Evolutionary conservation across 1,140 invertebrate species (phyloP), one percentile per base, ranked within the genome.

Genomic region (Delia radicum): DNA sequence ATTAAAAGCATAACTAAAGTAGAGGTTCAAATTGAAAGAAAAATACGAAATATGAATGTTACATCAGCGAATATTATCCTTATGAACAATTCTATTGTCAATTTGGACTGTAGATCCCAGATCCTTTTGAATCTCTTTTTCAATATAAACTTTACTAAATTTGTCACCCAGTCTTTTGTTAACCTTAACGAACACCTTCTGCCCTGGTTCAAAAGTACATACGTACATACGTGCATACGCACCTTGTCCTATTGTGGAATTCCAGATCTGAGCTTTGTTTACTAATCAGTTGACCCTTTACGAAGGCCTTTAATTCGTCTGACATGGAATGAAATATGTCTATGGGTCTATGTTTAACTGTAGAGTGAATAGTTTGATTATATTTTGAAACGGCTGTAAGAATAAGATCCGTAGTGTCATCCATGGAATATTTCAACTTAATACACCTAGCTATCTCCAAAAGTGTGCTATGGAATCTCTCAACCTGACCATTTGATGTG

Each of bases 161-260:
- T 78, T 79, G 24, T 79, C 76, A 4, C 77, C 77, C 8, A 79
- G 48, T n/a, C 73, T 46, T 21, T 67, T 76, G 13, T 74, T 75
- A 1, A 28, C 33, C 15, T 73, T 75, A 0, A 73, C 18, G 6
- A 61, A 33, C 8, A 78, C 75, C 12, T 75, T 75, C 3, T 78
- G 65, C 13, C 75, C 74, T 8, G 67, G 15, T 8, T 33, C 13
- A 37, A 71, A 71, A 33, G 15, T 71, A 29, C 67, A 29, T 37
- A n/a, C n/a, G n/a, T n/a, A n/a, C n/a, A n/a, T n/a, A n/a, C n/a
- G n/a, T n/a, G n/a, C n/a, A n/a, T n/a, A 74, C 26, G 3, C 71
- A 1, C 10, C 71, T 72, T 18, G 12, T 62, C 29, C 67, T 71
- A 31, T 63, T 46, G 3, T 46, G 29, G 7, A 12, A 4, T 18